phyloP scores from a whole-genome alignment of 2,113 vertebrate genomes.

The Falco punctatus region DNA sequence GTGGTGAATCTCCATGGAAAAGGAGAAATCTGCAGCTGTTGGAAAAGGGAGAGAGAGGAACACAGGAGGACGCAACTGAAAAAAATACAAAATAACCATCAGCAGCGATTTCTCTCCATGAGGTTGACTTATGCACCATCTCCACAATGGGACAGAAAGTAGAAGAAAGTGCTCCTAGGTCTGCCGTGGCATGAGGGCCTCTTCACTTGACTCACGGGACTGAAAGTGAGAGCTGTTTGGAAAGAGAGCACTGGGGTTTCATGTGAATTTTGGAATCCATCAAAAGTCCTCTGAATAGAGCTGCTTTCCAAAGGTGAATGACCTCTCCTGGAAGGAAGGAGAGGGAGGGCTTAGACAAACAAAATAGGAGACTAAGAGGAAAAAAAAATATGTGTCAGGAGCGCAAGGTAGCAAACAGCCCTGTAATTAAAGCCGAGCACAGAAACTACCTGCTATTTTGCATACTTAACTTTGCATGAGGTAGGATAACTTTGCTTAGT shows the following conservation, averaged over 20 bases:
- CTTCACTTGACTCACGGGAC: not conserved
- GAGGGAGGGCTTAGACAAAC: conserved; percentile 10
- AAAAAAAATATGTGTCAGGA: not conserved
- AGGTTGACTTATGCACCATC: not conserved
- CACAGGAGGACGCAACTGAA: not conserved
- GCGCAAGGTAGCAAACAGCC: not conserved
- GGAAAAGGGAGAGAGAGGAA: not conserved
- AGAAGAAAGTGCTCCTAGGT: not conserved
- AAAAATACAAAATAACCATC: not conserved
- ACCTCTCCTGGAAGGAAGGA: not conserved
- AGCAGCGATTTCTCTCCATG: not conserved
- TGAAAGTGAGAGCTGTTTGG: not conserved
- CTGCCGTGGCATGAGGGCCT: not conserved
- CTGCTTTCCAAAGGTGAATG: not conserved
- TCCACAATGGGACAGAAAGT: not conserved
- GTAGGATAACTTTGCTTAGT: not conserved
- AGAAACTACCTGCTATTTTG: not conserved
- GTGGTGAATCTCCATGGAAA: not conserved
- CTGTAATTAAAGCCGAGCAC: not conserved
- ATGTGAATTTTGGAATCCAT: not conserved
- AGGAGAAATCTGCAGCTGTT: not conserved
- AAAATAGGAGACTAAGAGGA: not conserved
- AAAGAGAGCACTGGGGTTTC: not conserved
- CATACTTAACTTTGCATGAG: not conserved
- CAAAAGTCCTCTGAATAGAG: not conserved